A percentile compares a stretch with the other conserved stretches of the same genome.
Evolutionary conservation across 2,888 invertebrate genomes (phyloP).

Genomic region (Sepioteuthis lessoniana): DNA sequence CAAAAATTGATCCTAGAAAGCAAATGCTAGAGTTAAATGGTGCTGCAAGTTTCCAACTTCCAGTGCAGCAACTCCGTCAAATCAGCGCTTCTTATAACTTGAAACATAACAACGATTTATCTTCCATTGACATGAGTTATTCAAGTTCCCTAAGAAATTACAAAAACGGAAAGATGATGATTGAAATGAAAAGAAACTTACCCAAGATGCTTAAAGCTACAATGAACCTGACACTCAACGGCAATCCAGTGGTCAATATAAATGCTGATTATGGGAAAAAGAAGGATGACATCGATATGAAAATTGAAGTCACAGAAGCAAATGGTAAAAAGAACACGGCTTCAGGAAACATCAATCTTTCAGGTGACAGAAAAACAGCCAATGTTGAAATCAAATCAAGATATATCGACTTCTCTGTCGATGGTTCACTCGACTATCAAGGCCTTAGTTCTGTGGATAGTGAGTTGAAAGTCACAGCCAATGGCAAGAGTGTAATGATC

Average conservation of each 20-base stretch:
- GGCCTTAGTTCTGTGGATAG: background rate
- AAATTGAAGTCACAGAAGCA: background rate
- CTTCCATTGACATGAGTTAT: background rate
- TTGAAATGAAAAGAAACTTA: background rate
- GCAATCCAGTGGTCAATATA: background rate
- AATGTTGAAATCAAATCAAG: background rate
- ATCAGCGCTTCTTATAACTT: conserved; percentile 34
- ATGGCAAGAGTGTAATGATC: background rate
- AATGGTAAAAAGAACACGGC: background rate
- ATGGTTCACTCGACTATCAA: background rate
- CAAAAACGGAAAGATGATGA: background rate
- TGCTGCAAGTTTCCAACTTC: background rate
- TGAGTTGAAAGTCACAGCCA: background rate
- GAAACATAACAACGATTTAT: background rate
- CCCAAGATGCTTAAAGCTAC: background rate
- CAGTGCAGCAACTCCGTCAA: background rate
- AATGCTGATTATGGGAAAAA: background rate
- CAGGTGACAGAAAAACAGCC: conserved; percentile 23
- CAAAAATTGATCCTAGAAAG: background rate
- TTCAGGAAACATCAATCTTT: background rate
- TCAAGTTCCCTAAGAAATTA: background rate
- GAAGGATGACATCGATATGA: conserved; percentile 13
- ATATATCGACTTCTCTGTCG: background rate
- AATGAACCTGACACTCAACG: background rate
- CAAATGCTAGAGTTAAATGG: background rate